A percentile compares a stretch with the other conserved stretches of the same genome.
Evolutionary conservation across 2,797 vertebrate genomes (phyloP).

Genomic region (Benthosema pterotum): DNA sequence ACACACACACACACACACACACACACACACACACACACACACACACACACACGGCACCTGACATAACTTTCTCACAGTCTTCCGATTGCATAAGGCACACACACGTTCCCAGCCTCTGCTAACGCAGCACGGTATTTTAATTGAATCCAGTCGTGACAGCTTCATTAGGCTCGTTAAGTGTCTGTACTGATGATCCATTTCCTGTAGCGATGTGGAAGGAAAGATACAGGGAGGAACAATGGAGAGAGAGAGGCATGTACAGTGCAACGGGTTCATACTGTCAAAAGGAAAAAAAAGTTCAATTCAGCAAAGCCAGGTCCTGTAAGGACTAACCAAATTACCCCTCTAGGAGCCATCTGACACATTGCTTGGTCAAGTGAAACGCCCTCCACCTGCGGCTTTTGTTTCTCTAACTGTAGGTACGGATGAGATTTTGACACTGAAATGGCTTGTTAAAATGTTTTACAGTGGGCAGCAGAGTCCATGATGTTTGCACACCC

Average conservation of each 20-base stretch:
- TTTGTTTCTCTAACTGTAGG: conserved; percentile 26
- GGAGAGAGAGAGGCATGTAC: no score
- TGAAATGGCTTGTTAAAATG: conserved; percentile 31
- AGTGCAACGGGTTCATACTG: no score
- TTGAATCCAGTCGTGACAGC: not conserved
- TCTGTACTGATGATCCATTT: no score
- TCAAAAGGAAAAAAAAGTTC: no score
- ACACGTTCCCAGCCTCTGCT: no score
- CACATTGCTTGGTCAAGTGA: not conserved
- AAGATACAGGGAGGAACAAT: no score
- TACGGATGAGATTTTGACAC: conserved; percentile 37
- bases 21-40: conserved; percentile 7
- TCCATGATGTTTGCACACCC: conserved; percentile 33
- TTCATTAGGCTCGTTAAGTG: conserved; percentile 15
- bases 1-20: conserved; percentile 1
- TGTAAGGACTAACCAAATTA: no score
- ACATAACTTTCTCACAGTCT: conserved; percentile 31
- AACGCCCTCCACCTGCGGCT: conserved; percentile 10
- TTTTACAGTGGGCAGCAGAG: conserved; percentile 42
- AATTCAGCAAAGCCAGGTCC: no score
- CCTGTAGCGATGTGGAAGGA: no score
- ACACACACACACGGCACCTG: conserved; percentile 5
- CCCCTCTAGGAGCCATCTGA: no score
- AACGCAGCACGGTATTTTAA: no score
- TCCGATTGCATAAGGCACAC: conserved; percentile 22